Conservation (phyloP, 2,888 invertebrate species). For the Prenolepis imparis region DNA sequence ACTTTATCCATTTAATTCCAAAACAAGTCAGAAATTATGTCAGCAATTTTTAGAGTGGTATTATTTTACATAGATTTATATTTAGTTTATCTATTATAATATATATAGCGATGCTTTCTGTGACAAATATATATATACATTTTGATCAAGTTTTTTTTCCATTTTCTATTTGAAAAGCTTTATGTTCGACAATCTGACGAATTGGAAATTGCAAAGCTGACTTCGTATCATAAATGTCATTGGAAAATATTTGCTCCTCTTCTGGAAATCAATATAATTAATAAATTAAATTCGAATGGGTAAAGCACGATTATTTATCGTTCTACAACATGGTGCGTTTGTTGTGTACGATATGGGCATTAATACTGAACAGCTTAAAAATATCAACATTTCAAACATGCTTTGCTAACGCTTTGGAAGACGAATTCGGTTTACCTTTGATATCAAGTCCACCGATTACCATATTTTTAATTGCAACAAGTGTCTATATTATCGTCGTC, state of each 20-base stretch:
- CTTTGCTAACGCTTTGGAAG: slow-evolving; percentile 77
- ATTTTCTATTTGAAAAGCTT: neutral
- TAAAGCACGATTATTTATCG: neutral
- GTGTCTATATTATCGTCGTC: slow-evolving; percentile 77
- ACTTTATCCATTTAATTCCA: neutral
- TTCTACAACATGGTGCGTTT: slow-evolving; percentile 75
- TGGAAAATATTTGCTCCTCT: neutral
- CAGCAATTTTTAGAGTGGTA: neutral
- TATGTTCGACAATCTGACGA: neutral
- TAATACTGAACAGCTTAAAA: slow-evolving; percentile 74
- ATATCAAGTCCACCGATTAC: slow-evolving; percentile 76
- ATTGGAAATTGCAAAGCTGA: slow-evolving; percentile 17
- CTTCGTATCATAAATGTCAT: slow-evolving; percentile 10
- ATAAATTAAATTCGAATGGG: slow-evolving; percentile 15
- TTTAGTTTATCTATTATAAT: neutral
- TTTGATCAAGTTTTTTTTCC: neutral
- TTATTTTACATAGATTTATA: neutral
- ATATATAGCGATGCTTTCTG: neutral
- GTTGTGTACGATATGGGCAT: slow-evolving; percentile 80
- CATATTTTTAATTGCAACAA: slow-evolving; percentile 77
- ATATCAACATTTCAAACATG: slow-evolving; percentile 79
- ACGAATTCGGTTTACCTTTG: slow-evolving; percentile 77
- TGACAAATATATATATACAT: neutral
- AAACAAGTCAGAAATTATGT: neutral
- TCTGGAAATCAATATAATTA: neutral